phyloP scores from a whole-genome alignment of 2,113 vertebrate species.

The Anhinga anhinga region DNA sequence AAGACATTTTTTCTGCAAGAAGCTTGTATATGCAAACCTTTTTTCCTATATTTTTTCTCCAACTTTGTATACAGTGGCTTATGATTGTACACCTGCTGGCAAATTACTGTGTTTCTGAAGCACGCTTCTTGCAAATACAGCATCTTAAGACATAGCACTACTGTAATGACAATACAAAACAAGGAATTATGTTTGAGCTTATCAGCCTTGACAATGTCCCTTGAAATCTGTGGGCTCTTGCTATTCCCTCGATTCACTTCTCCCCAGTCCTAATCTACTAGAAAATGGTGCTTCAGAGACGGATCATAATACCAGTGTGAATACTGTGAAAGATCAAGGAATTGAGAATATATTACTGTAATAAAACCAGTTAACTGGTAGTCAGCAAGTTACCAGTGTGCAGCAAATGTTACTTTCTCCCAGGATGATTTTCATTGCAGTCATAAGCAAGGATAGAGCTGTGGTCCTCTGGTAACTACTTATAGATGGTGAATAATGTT shows the following conservation, averaged over 20 bases:
- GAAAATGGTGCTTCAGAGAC: not conserved
- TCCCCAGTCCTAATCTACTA: not conserved
- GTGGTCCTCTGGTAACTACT: not conserved
- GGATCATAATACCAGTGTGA: not conserved
- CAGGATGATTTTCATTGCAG: not conserved
- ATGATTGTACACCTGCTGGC: not conserved
- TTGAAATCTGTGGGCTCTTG: not conserved
- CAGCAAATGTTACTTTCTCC: not conserved
- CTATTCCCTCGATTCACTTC: not conserved
- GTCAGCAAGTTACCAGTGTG: not conserved
- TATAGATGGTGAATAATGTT: not conserved
- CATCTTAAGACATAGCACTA: not conserved
- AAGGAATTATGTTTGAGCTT: not conserved
- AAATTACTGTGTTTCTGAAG: not conserved
- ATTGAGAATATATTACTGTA: not conserved
- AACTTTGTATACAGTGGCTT: not conserved
- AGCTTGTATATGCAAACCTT: not conserved
- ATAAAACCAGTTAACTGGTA: not conserved
- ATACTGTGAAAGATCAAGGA: not conserved
- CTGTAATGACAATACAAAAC: not conserved
- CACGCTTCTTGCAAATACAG: fast-evolving
- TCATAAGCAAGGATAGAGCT: not conserved
- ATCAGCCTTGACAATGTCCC: not conserved
- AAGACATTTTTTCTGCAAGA: not conserved
- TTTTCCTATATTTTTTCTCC: not conserved